Evolutionary conservation across 2,113 vertebrate species (phyloP), one percentile per base, ranked within the genome.

Genomic region (Lonchura striata): DNA sequence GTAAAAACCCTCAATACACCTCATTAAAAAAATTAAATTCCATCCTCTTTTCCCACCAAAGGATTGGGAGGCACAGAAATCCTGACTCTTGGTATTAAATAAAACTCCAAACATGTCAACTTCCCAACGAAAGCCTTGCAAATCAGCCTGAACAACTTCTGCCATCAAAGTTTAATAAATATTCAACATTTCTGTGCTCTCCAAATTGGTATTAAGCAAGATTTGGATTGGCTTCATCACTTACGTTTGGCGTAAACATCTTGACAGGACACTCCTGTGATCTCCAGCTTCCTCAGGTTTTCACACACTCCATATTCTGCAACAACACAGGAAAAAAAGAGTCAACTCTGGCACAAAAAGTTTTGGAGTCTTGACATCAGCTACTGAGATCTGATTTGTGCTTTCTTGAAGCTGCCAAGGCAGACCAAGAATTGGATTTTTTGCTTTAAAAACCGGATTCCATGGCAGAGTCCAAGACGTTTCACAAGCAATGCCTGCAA

Each of bases 211-310:
- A 7, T 30, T 5, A 13, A 68, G 52, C 71, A 90, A 35, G 57
- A 15, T 39, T 31, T 39, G 4, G 5, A 33, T 5, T 52, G 64
- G 79, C 15, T 86, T 27, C 5, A 3, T 6, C 61, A 98, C 99
- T 99, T 95, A 99, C 99, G 98, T 98, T 99, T 99, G n/a, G 99
- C 98, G 50, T 99, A 99, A 60, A 99, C 98, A 6, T 99, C 99
- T 86, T 98, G 97, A 89, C 99, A 99, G 52, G 99, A 99, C 72
- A 99, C 98, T 7, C 99, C 99, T 0, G 98, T 98, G 88, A 98
- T 98, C 97, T 99, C 99, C 98, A 99, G 42, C 92, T 99, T 99
- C 95, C 99, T 93, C 84, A 99, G 78, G 95, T 99, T 99, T 56
- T 99, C 99, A 52, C 98, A 99, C 86, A 99, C 98, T 0, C 99